A percentile compares a stretch with the other conserved stretches of the same genome.
Evolutionary conservation across 2,888 invertebrate genomes (phyloP).

Genomic region (Drosophila aldrichi): DNA sequence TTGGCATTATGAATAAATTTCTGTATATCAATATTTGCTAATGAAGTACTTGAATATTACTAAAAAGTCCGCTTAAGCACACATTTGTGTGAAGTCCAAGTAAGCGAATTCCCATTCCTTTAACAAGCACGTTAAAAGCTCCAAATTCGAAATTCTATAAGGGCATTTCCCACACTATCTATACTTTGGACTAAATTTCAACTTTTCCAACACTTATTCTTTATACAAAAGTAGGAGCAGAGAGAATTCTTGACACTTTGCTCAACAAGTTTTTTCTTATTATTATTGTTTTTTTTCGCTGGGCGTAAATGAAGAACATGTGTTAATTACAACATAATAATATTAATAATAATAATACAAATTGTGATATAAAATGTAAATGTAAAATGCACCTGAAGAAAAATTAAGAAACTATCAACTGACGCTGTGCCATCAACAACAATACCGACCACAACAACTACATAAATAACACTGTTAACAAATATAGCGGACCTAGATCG

Average conservation of each 20-base stretch:
- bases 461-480: conserved; percentile 27
- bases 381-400: conserved; percentile 77
- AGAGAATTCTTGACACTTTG: conserved; percentile 61
- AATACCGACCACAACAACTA: conserved; percentile 42
- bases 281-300: conserved; percentile 37
- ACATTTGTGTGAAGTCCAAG: neutral
- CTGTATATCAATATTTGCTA: conserved; percentile 9
- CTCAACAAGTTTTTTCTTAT: conserved; percentile 55
- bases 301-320: conserved; percentile 68
- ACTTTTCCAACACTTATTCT: conserved; percentile 10
- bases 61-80: conserved; percentile 5
- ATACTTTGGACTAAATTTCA: conserved; percentile 14
- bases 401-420: conserved; percentile 64
- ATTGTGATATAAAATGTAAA: conserved; percentile 71
- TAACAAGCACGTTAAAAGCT: conserved; percentile 25
- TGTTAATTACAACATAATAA: conserved; percentile 67
- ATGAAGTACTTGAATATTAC: neutral
- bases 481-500: conserved; percentile 33
- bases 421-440: conserved; percentile 76
- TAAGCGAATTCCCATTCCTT: conserved; percentile 48
- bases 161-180: conserved; percentile 4
- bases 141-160: conserved; percentile 5
- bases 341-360: conserved; percentile 59
- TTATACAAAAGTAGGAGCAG: conserved; percentile 27
- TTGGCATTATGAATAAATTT: neutral